Evolutionary conservation across 2,888 invertebrate species (phyloP).

Genomic region (Epiblema foenella): DNA sequence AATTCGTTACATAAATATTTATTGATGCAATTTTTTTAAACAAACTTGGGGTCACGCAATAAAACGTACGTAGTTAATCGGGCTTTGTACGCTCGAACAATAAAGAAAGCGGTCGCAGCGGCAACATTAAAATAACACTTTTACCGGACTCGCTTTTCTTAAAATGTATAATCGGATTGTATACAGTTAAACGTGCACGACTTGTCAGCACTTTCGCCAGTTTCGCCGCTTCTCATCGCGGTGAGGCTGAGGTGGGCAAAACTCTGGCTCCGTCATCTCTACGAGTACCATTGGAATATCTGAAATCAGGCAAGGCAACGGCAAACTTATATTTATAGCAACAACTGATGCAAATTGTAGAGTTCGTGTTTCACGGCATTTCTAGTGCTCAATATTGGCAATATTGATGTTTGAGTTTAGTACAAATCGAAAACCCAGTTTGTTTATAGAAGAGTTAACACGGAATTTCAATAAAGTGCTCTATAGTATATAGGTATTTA

Average conservation of each 20-base stretch:
- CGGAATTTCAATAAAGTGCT: background rate
- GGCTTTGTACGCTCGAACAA: constrained; percentile 30
- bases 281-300: background rate
- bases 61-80: constrained; percentile 19
- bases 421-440: background rate
- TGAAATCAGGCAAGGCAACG: background rate
- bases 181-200: constrained; percentile 56
- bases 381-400: constrained; percentile 8
- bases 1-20: constrained; percentile 21
- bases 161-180: constrained; percentile 58
- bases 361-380: background rate
- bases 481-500: too few species aligned
- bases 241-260: constrained; percentile 41
- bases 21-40: constrained; percentile 3
- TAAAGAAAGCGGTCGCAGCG: constrained; percentile 34
- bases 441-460: background rate
- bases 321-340: background rate
- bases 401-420: constrained; percentile 6
- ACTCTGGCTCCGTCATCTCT: background rate
- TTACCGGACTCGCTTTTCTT: constrained; percentile 59
- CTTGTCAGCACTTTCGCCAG: constrained; percentile 61
- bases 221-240: constrained; percentile 59
- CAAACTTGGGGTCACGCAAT: constrained; percentile 13
- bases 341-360: background rate
- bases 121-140: constrained; percentile 50